Base-by-base conservation (phyloP, 1,140 invertebrate genomes). In the Dolichoris vasculosae region DNA sequence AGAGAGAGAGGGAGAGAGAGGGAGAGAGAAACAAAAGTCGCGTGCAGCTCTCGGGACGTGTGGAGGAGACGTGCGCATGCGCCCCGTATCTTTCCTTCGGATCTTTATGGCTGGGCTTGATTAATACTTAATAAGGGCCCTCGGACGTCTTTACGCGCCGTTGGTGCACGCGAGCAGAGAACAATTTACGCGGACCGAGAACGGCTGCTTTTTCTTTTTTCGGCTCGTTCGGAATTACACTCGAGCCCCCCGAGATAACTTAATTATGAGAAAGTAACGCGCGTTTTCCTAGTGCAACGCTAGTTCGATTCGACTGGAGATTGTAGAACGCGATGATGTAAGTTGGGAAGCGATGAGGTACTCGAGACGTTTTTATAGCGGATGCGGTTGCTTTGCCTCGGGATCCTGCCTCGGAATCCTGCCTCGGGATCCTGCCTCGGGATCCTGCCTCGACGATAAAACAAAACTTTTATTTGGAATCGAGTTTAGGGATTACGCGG, bases 81-180 rank as follows among this genome's bases (percentile, higher is more conserved):
- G 43, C 83, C 9, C 69, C 75, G n/a, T 51, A 73, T 84, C 87
- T 46, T n/a, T 55, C 82, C 43, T 69, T 79, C 30, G 51, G 51
- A 79, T 86, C 83, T 77, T 86, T 86, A 88, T 80, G 51, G n/a
- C 32, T 46, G 38, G 82, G 38, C 35, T 63, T 71, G 51, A 75
- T 83, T 83, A 83, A 83, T 83, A 76, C 59, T 83, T 83, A 67
- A 79, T 67, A 81, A 35, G 7, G 69, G 51, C 17, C 67, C 67
- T 38, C 69, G 67, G 59, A 83, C 40, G n/a, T 40, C 78, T 81
- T 81, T 81, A 81, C 43, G 64, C 64, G 48, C 48, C 59, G 59
- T 20, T 38, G 48, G n/a, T 26, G 9, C n/a, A 35, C n/a, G n/a
- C 46, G n/a, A 51, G 1, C 20, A 6, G 2, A 4, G 38, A 59